Evolutionary conservation across 2,888 invertebrate species (phyloP).

Genomic region (Timema podura): DNA sequence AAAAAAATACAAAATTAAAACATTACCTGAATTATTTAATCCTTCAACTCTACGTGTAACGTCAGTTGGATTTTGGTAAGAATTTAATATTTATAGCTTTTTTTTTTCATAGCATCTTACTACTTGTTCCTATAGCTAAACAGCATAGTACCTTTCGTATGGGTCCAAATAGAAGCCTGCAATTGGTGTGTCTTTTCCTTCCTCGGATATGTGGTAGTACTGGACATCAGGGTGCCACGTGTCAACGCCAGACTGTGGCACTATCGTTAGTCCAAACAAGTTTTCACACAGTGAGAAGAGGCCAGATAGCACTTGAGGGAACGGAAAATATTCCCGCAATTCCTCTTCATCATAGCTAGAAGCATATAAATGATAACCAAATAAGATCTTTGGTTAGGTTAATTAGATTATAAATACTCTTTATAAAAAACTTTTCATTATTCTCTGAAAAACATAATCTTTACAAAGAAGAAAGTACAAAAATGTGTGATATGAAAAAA

Average conservation of each 20-base stretch:
- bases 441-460: too few species aligned
- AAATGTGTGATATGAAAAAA: too few species aligned
- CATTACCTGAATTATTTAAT: too few species aligned
- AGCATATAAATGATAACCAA: too few species aligned
- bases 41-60: too few species aligned
- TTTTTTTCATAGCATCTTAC: slow-evolving; percentile 43
- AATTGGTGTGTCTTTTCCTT: slow-evolving; percentile 58
- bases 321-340: slow-evolving; percentile 76
- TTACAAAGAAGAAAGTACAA: too few species aligned
- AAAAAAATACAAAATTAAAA: too few species aligned
- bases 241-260: slow-evolving; percentile 60
- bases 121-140: slow-evolving; percentile 43
- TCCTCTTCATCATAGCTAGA: slow-evolving; percentile 62
- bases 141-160: slow-evolving; percentile 50
- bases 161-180: slow-evolving; percentile 87
- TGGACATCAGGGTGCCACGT: slow-evolving; percentile 85
- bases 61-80: too few species aligned
- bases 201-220: slow-evolving; percentile 75
- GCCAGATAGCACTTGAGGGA: slow-evolving; percentile 73
- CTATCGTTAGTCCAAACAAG: slow-evolving; percentile 73
- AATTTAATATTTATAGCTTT: too few species aligned
- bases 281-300: slow-evolving; percentile 70
- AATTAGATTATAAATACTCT: too few species aligned
- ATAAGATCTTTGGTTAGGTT: too few species aligned
- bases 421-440: too few species aligned